Conservation (phyloP, 2,888 invertebrate genomes). For the Tenodera sinensis region DNA sequence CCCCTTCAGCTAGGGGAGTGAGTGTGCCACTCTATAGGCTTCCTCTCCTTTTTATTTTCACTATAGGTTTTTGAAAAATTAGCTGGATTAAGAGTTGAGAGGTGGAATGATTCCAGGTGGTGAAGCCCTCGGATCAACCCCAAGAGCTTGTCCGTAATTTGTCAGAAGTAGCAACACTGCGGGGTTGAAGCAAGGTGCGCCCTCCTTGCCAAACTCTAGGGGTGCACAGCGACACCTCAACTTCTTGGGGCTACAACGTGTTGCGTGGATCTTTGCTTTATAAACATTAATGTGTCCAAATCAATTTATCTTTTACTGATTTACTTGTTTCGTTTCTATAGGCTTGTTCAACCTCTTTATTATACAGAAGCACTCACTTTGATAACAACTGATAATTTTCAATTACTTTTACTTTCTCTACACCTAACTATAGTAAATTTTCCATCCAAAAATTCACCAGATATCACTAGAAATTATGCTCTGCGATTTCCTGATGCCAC, state of each 20-base stretch:
- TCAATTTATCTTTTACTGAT: too few relatives aligned
- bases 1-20: neutral
- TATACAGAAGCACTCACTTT: too few relatives aligned
- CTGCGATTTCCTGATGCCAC: too few relatives aligned
- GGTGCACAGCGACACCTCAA: neutral
- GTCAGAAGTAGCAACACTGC: slow-evolving; percentile 17
- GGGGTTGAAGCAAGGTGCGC: neutral
- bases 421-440: too few relatives aligned
- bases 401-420: too few relatives aligned
- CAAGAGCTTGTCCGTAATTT: slow-evolving; percentile 24
- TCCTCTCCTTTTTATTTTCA: slow-evolving; percentile 10
- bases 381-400: too few relatives aligned
- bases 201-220: neutral
- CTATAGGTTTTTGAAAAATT: slow-evolving; percentile 29
- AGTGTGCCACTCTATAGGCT: neutral
- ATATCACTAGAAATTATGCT: too few relatives aligned
- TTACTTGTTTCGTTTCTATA: too few relatives aligned
- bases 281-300: too few relatives aligned
- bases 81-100: slow-evolving; percentile 24
- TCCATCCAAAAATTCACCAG: too few relatives aligned
- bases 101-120: slow-evolving; percentile 25
- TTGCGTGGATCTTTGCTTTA: too few relatives aligned
- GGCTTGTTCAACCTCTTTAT: too few relatives aligned
- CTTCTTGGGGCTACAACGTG: neutral
- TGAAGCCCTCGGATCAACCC: slow-evolving; percentile 24